Conservation (phyloP, 1,140 invertebrate species). For the Micrasema minimum region DNA sequence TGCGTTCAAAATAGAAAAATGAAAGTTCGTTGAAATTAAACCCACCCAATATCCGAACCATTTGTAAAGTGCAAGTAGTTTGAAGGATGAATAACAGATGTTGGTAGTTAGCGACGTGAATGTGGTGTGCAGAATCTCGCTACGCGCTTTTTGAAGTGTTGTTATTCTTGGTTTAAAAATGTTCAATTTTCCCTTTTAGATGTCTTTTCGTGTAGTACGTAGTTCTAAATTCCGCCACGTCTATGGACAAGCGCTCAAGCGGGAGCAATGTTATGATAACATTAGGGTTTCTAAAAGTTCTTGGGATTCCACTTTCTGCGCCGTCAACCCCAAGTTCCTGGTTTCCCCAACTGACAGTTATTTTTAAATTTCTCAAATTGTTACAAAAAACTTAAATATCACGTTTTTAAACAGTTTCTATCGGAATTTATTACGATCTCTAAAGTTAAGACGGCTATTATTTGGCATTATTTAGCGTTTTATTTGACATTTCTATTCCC, state of each 20-base stretch:
- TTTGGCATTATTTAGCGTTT: too few species aligned
- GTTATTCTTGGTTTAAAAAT: constrained; percentile 20
- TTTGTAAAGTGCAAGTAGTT: neutral
- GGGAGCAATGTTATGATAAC: constrained; percentile 99
- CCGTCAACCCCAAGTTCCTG: constrained; percentile 99
- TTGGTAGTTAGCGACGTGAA: constrained; percentile 29
- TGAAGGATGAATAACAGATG: constrained; percentile 3
- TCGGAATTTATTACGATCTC: neutral
- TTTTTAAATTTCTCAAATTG: constrained; percentile 27
- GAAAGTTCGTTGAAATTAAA: neutral
- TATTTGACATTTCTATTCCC: too few species aligned
- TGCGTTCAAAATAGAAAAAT: too few species aligned
- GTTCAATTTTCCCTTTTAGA: constrained; percentile 64
- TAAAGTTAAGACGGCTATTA: neutral
- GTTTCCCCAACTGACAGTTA: constrained; percentile 58
- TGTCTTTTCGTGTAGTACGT: constrained; percentile 96
- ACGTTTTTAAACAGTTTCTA: neutral
- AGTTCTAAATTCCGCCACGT: constrained; percentile 99
- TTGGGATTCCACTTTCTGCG: constrained; percentile 98
- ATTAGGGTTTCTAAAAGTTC: constrained; percentile 98
- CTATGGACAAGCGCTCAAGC: constrained; percentile 95
- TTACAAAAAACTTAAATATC: constrained; percentile 2
- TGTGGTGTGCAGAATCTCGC: constrained; percentile 20
- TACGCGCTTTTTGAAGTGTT: constrained; percentile 56
- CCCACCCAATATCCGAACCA: neutral